Percentiles rank a stretch among this genome's conserved stretches.
Conservation (phyloP, 2,113 vertebrate species). For the Charadrius vociferus region DNA sequence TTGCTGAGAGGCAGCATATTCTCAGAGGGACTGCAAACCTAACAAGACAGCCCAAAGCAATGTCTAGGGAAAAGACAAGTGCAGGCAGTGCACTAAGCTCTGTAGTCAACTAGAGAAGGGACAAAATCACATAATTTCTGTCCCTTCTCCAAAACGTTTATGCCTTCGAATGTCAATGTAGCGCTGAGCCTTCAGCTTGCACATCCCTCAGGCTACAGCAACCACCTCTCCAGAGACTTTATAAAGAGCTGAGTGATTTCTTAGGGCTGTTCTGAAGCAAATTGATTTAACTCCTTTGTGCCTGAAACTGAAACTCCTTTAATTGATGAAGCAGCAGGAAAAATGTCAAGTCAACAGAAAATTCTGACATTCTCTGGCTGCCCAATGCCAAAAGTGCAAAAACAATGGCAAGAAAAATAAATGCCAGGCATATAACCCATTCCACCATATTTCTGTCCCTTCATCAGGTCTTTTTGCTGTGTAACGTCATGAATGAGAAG, state of each 20-base stretch:
- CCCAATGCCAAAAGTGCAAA: not conserved
- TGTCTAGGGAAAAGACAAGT: not conserved
- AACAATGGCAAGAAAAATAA: not conserved
- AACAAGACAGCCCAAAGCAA: not conserved
- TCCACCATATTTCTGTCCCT: not conserved
- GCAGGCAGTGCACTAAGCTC: not conserved
- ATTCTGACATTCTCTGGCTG: not conserved
- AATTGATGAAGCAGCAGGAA: slow-evolving; percentile 15
- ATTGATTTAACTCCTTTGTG: slow-evolving; percentile 58
- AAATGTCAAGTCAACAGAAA: slow-evolving; percentile 10
- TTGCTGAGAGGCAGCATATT: not conserved
- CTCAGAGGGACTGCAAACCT: not conserved
- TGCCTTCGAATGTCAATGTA: not conserved
- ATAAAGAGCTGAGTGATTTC: slow-evolving; percentile 28
- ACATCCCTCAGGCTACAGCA: not conserved
- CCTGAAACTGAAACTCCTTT: not conserved
- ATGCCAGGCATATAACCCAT: not conserved
- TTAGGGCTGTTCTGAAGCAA: slow-evolving; percentile 14
- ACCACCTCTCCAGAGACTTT: not conserved
- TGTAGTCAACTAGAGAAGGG: not conserved
- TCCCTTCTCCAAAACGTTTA: not conserved
- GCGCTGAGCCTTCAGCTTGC: slow-evolving; percentile 16
- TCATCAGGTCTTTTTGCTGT: not conserved
- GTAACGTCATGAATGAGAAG: not conserved
- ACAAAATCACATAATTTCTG: not conserved